Base-by-base conservation (phyloP, 2,888 invertebrate species). In the Tenthredo amoena region DNA sequence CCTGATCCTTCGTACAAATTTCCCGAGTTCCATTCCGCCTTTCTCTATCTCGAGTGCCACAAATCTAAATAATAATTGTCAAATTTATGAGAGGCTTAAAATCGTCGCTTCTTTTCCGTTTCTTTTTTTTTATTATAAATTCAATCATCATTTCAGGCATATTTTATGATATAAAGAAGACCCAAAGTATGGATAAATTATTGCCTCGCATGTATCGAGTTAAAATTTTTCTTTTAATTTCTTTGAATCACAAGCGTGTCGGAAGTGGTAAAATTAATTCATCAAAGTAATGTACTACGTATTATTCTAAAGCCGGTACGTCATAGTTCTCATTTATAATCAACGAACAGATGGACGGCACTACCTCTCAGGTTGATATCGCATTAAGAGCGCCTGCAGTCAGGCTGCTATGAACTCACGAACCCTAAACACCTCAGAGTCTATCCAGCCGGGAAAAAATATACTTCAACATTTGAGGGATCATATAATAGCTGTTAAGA, bases 1-100 rank as follows among this genome's bases (percentile, higher is more conserved):
- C 31, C 79, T 81, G 58, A 81, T 81, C 81, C 81, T 40, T 40
- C 81, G 37, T 81, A 81, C 58, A 62, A 81, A 81, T 81, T 81
- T 62, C 37, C 62, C n/a, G 40, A 81, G 3, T 81, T 62, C 12
- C 79, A 50, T 81, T 26, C 15, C 62, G 15, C 6, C 21, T 81
- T 62, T 37, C 26, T 50, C 21, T 58, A 58, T 40, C 21, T 34
- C 81, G 62, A 9, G 21, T 37, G 26, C 55, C 37, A 62, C 81
- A 81, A 81, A 81, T 62, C 62, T 62, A 40, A 81, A 77, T 77
- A 77, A 47, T 77, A 55, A 77, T 55, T 77, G 77, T 50, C 34
- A 77, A 77, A 77, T 77, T 55, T 55, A 15, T 55, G 31, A 55
- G 31, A 18, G 31, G 31, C 18, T 77, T 55, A 26, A 50, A 50